These are phyloP conservation scores for Thereva nobilitata DNA, from an alignment of 2,888 invertebrate genomes.

Conservation along the genomic window DNA sequence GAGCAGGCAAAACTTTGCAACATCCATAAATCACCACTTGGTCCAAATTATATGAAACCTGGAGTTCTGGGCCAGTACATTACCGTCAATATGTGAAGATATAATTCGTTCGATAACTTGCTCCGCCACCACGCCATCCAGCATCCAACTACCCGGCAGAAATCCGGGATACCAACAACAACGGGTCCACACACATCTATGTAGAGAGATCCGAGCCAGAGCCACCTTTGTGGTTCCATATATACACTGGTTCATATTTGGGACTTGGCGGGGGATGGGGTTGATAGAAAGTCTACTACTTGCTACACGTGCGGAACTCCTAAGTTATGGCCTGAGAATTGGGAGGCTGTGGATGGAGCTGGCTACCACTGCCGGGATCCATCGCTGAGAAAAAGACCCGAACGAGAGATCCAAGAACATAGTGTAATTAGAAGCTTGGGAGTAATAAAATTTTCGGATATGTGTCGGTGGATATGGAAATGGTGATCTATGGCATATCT, in stretches of 20 bases:
- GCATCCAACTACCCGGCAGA: not conserved
- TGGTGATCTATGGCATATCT: constrained; percentile 12
- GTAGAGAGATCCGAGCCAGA: too few relatives aligned
- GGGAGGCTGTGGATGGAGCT: too few relatives aligned
- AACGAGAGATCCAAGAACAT: not conserved
- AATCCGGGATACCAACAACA: too few relatives aligned
- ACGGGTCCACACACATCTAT: too few relatives aligned
- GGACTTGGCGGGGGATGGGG: too few relatives aligned
- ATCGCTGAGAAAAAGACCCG: too few relatives aligned
- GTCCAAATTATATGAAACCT: constrained; percentile 25
- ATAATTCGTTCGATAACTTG: constrained; percentile 33
- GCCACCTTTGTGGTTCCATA: too few relatives aligned
- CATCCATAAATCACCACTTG: constrained; percentile 30
- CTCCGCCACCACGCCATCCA: not conserved
- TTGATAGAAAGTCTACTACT: too few relatives aligned
- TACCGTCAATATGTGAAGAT: constrained; percentile 35
- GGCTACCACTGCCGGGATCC: too few relatives aligned
- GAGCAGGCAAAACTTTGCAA: constrained; percentile 29
- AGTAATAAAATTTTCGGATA: constrained; percentile 36
- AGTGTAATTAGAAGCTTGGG: constrained; percentile 34
- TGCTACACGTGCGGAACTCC: too few relatives aligned
- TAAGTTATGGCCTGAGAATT: too few relatives aligned
- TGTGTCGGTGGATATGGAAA: constrained; percentile 29
- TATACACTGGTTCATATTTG: too few relatives aligned
- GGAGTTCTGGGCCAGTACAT: constrained; percentile 26